These are phyloP conservation scores for Habropoda laboriosa DNA, from an alignment of 1,140 invertebrate species.

Conservation along the genomic window DNA sequence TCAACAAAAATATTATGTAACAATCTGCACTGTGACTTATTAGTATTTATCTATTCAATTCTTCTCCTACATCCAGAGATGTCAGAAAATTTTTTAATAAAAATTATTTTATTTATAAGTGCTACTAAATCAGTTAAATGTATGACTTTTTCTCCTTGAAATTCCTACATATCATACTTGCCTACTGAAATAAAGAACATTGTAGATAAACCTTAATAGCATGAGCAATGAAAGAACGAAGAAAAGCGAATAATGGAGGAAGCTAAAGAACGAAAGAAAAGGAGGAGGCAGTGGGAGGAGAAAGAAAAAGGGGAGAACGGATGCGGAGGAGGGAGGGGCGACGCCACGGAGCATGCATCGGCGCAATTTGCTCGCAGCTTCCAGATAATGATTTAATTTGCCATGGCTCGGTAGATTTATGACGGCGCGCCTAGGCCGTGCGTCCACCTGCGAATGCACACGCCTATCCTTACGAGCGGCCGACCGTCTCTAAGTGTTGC, in stretches of 20 bases:
- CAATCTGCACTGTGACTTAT: no score
- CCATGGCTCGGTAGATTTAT: conserved; percentile 73
- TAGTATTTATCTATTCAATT: no score
- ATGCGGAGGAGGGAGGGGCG: conserved; percentile 11
- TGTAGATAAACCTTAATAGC: no score
- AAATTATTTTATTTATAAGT: no score
- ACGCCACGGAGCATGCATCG: conserved; percentile 59
- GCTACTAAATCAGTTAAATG: no score
- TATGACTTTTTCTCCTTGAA: no score
- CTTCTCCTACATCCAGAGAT: no score
- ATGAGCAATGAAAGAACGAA: no score
- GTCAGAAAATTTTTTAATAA: no score
- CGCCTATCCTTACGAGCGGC: neutral
- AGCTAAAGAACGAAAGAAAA: neutral
- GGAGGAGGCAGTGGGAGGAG: neutral
- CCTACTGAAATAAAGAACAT: no score
- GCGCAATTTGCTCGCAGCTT: conserved; percentile 74
- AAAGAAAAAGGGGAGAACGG: conserved; percentile 2
- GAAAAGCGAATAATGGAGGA: conserved; percentile 43
- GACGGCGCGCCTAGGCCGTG: conserved; percentile 65
- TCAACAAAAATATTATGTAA: no score
- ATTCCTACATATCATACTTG: no score
- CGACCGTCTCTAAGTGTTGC: neutral
- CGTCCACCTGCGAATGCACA: conserved; percentile 42
- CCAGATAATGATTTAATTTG: conserved; percentile 78